Evolutionary conservation across 2,888 invertebrate species (phyloP).

Genomic region (Copidosoma aretas): DNA sequence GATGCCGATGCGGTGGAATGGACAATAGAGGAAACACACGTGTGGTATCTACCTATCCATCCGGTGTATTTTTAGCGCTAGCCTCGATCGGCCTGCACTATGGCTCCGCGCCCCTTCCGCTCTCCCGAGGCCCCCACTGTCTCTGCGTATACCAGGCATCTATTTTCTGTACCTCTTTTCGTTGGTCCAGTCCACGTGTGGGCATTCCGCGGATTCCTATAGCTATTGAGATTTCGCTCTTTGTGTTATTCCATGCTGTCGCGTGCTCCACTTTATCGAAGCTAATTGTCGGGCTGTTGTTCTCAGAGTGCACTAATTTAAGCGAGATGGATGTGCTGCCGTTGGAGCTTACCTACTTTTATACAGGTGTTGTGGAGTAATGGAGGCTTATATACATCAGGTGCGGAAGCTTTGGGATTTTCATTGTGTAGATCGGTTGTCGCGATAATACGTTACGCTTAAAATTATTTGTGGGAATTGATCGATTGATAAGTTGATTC

Average conservation of each 20-base stretch:
- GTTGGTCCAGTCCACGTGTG: neutral
- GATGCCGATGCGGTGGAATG: constrained; percentile 1
- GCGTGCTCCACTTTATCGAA: constrained; percentile 2
- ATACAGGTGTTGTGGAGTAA: too few relatives aligned
- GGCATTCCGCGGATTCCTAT: constrained; percentile 33
- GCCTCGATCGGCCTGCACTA: constrained; percentile 32
- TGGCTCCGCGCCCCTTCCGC: constrained; percentile 35
- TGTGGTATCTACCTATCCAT: constrained; percentile 4
- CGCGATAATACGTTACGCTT: too few relatives aligned
- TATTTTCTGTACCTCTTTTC: neutral
- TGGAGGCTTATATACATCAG: too few relatives aligned
- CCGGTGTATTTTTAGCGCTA: constrained; percentile 30
- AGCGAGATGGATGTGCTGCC: too few relatives aligned
- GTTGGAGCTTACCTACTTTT: too few relatives aligned
- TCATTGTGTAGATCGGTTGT: too few relatives aligned
- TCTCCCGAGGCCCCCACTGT: constrained; percentile 1
- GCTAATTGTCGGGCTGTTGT: neutral
- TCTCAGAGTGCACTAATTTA: too few relatives aligned
- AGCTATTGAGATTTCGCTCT: constrained; percentile 15
- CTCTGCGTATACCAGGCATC: too few relatives aligned
- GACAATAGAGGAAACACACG: constrained; percentile 16
- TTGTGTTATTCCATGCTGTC: too few relatives aligned
- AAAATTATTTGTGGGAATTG: too few relatives aligned
- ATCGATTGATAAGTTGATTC: too few relatives aligned
- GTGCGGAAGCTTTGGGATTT: too few relatives aligned